These are phyloP conservation scores for Pungitius pungitius DNA, from an alignment of 2,113 vertebrate genomes.

Conservation along the genomic window DNA sequence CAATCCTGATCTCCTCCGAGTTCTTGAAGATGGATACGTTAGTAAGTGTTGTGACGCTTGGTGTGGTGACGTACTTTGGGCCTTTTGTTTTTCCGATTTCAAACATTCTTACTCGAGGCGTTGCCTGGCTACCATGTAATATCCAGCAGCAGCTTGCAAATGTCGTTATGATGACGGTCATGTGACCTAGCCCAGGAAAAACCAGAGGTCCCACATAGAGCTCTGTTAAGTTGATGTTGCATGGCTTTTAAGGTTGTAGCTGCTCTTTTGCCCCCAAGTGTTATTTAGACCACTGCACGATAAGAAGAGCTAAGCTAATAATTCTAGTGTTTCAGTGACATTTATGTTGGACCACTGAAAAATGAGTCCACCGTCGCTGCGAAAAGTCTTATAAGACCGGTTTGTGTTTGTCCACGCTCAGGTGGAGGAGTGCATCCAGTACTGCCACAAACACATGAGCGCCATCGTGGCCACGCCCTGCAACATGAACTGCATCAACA, in stretches of 20 bases:
- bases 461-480: constrained; percentile 93
- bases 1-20: constrained; percentile 99
- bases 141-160: background rate
- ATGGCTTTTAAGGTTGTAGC: constrained; percentile 31
- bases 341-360: background rate
- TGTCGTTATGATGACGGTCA: background rate
- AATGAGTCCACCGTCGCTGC: background rate
- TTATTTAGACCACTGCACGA: background rate
- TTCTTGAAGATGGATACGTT: constrained; percentile 99
- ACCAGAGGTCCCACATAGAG: constrained; percentile 45
- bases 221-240: constrained; percentile 48
- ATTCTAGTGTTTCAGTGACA: background rate
- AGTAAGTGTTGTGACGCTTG: constrained; percentile 87
- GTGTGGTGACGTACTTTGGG: constrained; percentile 33
- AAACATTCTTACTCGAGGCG: background rate
- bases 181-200: constrained; percentile 21
- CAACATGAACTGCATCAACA: constrained; percentile 99
- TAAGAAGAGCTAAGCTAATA: background rate
- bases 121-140: background rate
- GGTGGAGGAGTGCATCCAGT: constrained; percentile 95
- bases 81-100: constrained; percentile 45
- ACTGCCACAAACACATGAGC: constrained; percentile 96
- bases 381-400: background rate
- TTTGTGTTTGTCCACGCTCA: constrained; percentile 50
- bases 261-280: background rate